Evolutionary conservation across 2,797 vertebrate species (phyloP).

Genomic region (Fundulus diaphanus): DNA sequence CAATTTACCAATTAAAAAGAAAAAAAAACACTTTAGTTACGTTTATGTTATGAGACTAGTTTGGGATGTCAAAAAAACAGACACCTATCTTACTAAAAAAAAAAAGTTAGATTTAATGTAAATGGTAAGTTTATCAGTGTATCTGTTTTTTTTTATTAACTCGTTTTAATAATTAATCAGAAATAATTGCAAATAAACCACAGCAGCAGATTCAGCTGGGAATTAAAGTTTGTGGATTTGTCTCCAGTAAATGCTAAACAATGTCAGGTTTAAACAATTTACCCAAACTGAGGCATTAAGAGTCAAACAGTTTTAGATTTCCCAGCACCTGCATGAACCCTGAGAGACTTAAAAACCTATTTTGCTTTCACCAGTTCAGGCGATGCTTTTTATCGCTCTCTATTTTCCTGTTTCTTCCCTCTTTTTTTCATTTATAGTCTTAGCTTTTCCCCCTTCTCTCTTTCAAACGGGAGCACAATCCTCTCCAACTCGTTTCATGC

Average conservation of each 20-base stretch:
- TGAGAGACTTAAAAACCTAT: slow-evolving; percentile 7
- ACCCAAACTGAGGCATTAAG: background rate
- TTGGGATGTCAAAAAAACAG: background rate
- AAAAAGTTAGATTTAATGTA: no score
- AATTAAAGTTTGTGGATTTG: background rate
- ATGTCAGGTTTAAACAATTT: background rate
- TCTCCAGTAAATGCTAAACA: background rate
- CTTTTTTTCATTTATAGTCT: slow-evolving; percentile 19
- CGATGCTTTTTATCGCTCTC: slow-evolving; percentile 4
- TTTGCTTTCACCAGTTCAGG: slow-evolving; percentile 5
- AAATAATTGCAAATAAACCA: background rate
- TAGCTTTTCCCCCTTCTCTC: slow-evolving; percentile 1
- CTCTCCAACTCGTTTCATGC: slow-evolving; percentile 41
- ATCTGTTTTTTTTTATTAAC: background rate
- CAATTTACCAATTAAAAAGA: no score
- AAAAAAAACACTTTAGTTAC: no score
- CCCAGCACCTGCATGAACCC: background rate
- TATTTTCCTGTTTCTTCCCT: background rate
- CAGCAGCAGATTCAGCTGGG: background rate
- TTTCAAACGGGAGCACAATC: slow-evolving; percentile 38
- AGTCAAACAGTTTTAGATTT: background rate
- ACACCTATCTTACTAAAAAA: no score
- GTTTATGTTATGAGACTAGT: background rate
- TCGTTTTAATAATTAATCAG: no score
- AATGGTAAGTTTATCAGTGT: no score